Percentiles rank a stretch among this genome's conserved stretches.
Evolutionary conservation across 2,888 invertebrate genomes (phyloP).

Genomic region (Phytoseiulus persimilis): DNA sequence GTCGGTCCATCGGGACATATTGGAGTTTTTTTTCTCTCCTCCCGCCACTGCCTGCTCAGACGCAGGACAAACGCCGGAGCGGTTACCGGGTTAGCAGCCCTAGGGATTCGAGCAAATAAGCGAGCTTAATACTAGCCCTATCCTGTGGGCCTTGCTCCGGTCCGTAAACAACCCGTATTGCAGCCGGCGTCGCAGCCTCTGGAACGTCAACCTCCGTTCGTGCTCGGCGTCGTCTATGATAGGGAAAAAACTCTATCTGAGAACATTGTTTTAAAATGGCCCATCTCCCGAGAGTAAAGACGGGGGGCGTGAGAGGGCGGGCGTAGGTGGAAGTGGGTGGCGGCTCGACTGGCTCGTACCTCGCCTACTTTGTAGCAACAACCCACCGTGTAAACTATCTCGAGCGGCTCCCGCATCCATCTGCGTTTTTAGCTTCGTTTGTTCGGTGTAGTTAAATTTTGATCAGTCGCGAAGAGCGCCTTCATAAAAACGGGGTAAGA

Average conservation of each 20-base stretch:
- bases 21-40: too few species aligned
- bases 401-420: not conserved
- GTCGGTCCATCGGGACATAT: too few species aligned
- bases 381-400: not conserved
- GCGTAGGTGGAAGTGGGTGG: not conserved
- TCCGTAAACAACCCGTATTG: not conserved
- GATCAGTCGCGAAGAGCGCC: not conserved
- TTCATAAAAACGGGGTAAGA: not conserved
- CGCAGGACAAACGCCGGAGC: not conserved
- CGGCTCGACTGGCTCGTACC: not conserved
- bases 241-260: not conserved
- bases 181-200: not conserved
- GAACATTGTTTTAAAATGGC: not conserved
- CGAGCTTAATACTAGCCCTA: not conserved
- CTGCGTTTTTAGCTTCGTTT: not conserved
- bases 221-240: not conserved
- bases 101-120: not conserved
- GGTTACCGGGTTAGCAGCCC: not conserved
- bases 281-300: not conserved
- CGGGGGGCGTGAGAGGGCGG: not conserved
- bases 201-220: not conserved
- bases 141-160: not conserved
- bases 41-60: too few species aligned
- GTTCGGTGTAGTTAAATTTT: slow-evolving; percentile 5
- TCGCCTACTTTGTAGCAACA: not conserved